Percentiles rank a stretch among this genome's conserved stretches.
Evolutionary conservation across 2,113 vertebrate genomes (phyloP).

Genomic region (Uria lomvia): DNA sequence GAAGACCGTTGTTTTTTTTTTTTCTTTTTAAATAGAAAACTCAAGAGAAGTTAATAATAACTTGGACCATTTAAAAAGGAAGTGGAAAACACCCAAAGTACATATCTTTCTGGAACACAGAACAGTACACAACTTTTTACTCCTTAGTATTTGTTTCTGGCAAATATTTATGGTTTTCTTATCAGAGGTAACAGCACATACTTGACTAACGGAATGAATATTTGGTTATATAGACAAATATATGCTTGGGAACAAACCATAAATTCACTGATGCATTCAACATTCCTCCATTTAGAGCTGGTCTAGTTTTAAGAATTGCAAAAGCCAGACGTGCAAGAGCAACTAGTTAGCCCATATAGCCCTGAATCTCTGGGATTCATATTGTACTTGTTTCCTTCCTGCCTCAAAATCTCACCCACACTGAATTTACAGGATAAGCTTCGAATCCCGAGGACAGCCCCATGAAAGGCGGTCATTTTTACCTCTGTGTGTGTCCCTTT

Average conservation of each 20-base stretch:
- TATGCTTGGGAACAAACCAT: background rate
- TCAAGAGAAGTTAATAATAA: background rate
- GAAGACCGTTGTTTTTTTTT: background rate
- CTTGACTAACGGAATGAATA: background rate
- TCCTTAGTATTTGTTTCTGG: background rate
- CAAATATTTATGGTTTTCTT: background rate
- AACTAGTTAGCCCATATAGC: background rate
- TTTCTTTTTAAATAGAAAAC: background rate
- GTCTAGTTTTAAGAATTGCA: background rate
- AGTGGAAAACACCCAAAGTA: background rate
- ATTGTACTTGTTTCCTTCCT: background rate
- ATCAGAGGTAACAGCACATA: background rate
- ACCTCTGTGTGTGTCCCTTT: background rate
- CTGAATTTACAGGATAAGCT: background rate
- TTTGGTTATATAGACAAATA: background rate
- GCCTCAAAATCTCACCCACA: background rate
- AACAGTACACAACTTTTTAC: background rate
- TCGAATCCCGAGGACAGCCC: background rate
- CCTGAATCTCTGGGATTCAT: background rate
- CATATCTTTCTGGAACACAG: background rate
- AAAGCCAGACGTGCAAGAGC: background rate
- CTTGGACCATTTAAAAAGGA: background rate
- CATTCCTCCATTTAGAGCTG: background rate
- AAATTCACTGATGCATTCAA: background rate
- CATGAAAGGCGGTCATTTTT: background rate